A percentile compares a stretch with the other conserved stretches of the same genome.
Evolutionary conservation across 1,140 invertebrate species (phyloP).

Genomic region (Drosophila miranda): DNA sequence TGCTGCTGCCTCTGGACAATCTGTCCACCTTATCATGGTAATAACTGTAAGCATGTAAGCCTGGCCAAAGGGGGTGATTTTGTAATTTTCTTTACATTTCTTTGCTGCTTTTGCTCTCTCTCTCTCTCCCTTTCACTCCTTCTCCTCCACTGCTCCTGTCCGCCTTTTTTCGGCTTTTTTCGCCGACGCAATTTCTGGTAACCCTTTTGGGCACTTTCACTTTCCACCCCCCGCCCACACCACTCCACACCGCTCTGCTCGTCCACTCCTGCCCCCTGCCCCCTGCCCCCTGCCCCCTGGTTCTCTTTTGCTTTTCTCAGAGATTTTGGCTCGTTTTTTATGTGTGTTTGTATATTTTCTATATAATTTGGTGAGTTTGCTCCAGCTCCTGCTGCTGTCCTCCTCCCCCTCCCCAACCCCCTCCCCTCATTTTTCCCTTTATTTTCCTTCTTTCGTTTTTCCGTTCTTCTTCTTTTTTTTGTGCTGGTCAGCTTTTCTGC

Average conservation of each 20-base stretch:
- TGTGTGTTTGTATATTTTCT: constrained; percentile 58
- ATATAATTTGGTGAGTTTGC: constrained; percentile 72
- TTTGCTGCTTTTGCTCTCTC: constrained; percentile 53
- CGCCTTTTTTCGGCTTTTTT: constrained; percentile 9
- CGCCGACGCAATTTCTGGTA: constrained; percentile 62
- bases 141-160: background rate
- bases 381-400: constrained; percentile 14
- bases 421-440: background rate
- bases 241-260: background rate
- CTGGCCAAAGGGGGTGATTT: constrained; percentile 78
- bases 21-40: constrained; percentile 75
- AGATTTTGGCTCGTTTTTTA: constrained; percentile 60
- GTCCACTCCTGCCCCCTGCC: background rate
- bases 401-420: background rate
- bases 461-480: constrained; percentile 43
- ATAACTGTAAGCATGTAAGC: constrained; percentile 80
- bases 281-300: background rate
- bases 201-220: constrained; percentile 63
- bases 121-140: background rate
- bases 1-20: constrained; percentile 29
- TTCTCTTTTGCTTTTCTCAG: constrained; percentile 41
- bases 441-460: background rate
- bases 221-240: background rate
- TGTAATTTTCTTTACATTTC: constrained; percentile 80
- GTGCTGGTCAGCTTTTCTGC: constrained; percentile 79